phyloP scores from a whole-genome alignment of 2,888 invertebrate genomes.

The Brassicogethes aeneus region DNA sequence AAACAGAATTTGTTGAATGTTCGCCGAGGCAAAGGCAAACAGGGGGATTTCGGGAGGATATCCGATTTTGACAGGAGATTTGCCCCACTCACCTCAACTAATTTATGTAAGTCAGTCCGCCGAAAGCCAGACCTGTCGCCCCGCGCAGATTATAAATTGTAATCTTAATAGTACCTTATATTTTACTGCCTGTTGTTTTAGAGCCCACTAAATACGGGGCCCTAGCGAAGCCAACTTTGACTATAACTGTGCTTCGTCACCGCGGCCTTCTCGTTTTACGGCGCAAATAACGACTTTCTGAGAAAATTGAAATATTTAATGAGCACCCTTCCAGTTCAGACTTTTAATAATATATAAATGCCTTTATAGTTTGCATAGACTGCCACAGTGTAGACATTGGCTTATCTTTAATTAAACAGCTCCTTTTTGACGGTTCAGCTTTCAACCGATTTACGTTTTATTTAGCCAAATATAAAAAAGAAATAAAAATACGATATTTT shows the following conservation, averaged over 20 bases:
- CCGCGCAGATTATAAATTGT: conserved; percentile 27
- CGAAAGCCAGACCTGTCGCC: conserved; percentile 8
- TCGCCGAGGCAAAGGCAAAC: too few relatives aligned
- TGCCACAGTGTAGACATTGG: conserved; percentile 6
- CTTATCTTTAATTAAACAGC: conserved; percentile 1
- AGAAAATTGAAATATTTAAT: conserved; percentile 34
- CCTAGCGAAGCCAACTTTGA: conserved; percentile 17
- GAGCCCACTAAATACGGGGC: conserved; percentile 22
- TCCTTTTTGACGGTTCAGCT: neutral
- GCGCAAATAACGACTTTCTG: conserved; percentile 26
- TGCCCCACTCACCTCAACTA: neutral
- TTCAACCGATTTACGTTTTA: too few relatives aligned
- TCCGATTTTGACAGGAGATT: neutral
- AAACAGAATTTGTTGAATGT: too few relatives aligned
- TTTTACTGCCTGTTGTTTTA: conserved; percentile 27
- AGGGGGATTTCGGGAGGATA: neutral
- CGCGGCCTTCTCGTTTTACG: conserved; percentile 28
- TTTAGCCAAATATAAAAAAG: too few relatives aligned
- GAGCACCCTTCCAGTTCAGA: conserved; percentile 17
- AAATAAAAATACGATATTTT: too few relatives aligned
- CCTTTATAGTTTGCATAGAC: conserved; percentile 13
- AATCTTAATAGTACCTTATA: conserved; percentile 26
- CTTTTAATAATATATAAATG: conserved; percentile 22
- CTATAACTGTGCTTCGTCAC: conserved; percentile 25
- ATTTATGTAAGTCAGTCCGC: neutral